Base-by-base conservation (phyloP, 2,113 vertebrate species). In the Brachypteracias leptosomus region DNA sequence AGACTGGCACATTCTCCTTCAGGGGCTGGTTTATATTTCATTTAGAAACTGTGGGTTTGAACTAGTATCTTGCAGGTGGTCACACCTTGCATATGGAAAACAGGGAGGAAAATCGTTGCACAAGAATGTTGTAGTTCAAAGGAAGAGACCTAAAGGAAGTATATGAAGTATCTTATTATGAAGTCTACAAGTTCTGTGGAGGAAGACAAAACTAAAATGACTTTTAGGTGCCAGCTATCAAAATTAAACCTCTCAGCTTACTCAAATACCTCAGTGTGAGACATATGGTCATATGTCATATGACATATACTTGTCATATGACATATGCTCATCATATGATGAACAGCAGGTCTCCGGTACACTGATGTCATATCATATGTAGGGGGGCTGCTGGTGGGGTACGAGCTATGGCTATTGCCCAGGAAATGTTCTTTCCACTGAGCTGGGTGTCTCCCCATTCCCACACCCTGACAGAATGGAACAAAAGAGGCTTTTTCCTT, bases 391-490 rank as follows among this genome's bases (percentile, higher is more conserved):
- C 78, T 54, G 22, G 55, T 83, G 63, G 82, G 95, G 63, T 47
- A 47, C 42, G n/a, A 75, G 75, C 90, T 76, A 68, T 29, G 28
- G 76, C 65, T 90, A 72, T 63, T 96, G 86, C 93, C 95, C 94
- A 89, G 96, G 96, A 95, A 96, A 92, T 71, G 68, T 90, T 70
- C 86, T 96, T 97, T 95, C 95, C 94, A 87, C 68, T 78, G 55
- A 57, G 47, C 86, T 95, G 95, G 96, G 95, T 87, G 96, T 90
- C 95, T 95, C 96, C 91, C 61, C 73, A 84, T 93, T 96, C 93
- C 96, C 86, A 97, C 86, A 86, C 72, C 52, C 57, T 90, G 91
- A 96, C 91, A 81, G 85, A 94, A 96, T 95, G 96, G 96, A 95
- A 97, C 91, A 95, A 95, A 78, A 96, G 67, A 89, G 89, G n/a